These are phyloP conservation scores for Pteruthius melanotis DNA, from an alignment of 2,113 vertebrate genomes.

Conservation along the genomic window DNA sequence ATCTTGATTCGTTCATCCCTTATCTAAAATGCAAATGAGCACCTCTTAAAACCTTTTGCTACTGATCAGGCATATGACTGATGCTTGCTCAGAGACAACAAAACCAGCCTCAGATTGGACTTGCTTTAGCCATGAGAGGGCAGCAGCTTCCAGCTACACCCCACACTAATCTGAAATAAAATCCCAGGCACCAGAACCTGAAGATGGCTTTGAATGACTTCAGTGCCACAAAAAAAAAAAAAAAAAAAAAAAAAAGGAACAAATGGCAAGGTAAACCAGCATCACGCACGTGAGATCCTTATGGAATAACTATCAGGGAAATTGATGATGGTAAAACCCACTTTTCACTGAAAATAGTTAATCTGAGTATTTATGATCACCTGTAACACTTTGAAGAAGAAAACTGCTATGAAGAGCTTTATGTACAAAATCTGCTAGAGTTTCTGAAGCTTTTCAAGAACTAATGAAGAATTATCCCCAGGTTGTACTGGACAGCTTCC, in stretches of 20 bases:
- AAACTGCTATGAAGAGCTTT: not conserved
- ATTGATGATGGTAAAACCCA: not conserved
- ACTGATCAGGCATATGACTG: not conserved
- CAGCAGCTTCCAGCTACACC: slow-evolving; percentile 8
- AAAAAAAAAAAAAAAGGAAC: too few relatives aligned
- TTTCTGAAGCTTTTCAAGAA: not conserved
- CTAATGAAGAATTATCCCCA: not conserved
- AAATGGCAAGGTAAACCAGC: not conserved
- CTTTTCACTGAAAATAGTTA: not conserved
- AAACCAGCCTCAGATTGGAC: not conserved
- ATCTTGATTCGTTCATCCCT: not conserved
- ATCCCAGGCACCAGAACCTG: not conserved
- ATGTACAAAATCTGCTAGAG: not conserved
- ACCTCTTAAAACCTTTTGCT: not conserved
- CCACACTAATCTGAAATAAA: not conserved
- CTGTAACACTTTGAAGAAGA: not conserved
- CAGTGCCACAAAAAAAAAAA: not conserved
- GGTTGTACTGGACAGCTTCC: not conserved
- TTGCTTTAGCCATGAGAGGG: not conserved
- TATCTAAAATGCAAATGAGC: not conserved
- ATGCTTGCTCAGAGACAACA: not conserved
- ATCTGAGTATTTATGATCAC: not conserved
- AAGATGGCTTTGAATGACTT: not conserved
- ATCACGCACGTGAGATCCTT: not conserved
- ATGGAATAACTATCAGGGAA: not conserved